Conservation (phyloP, 1,140 invertebrate species). For the Galendromus occidentalis region DNA sequence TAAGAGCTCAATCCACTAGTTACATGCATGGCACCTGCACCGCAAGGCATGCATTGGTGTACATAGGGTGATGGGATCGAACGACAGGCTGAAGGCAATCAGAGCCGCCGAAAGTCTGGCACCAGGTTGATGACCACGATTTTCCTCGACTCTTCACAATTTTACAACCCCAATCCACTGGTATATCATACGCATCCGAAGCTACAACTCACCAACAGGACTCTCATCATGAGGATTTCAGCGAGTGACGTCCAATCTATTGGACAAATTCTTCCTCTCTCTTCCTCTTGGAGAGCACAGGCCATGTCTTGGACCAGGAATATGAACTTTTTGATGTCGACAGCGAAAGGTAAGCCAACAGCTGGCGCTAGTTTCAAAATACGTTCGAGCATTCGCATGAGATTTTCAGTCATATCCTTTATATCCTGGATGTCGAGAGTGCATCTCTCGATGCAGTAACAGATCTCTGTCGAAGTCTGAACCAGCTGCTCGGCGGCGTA, state of each 20-base stretch:
- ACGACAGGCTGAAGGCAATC: too few species aligned
- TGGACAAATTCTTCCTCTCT: background rate
- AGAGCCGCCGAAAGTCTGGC: too few species aligned
- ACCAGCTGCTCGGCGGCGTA: slow-evolving; percentile 4
- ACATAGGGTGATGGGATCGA: too few species aligned
- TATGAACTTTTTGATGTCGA: background rate
- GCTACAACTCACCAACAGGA: background rate
- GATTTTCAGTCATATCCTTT: slow-evolving; percentile 1
- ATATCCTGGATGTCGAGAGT: background rate
- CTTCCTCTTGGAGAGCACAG: background rate
- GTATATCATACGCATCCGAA: too few species aligned
- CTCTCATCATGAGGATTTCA: background rate
- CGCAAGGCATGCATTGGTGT: too few species aligned
- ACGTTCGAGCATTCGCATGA: background rate
- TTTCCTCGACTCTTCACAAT: too few species aligned
- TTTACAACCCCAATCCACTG: too few species aligned
- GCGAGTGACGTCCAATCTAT: background rate
- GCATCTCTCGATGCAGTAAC: background rate
- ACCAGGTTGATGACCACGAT: too few species aligned
- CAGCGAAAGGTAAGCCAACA: background rate
- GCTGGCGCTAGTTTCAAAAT: background rate
- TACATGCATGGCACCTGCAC: too few species aligned
- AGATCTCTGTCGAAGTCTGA: slow-evolving; percentile 1
- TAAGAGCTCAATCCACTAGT: too few species aligned
- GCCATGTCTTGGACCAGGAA: background rate